Percentiles rank a stretch among this genome's conserved stretches.
phyloP scores from a whole-genome alignment of 2,113 vertebrate genomes.

The Tachuris rubrigastra region DNA sequence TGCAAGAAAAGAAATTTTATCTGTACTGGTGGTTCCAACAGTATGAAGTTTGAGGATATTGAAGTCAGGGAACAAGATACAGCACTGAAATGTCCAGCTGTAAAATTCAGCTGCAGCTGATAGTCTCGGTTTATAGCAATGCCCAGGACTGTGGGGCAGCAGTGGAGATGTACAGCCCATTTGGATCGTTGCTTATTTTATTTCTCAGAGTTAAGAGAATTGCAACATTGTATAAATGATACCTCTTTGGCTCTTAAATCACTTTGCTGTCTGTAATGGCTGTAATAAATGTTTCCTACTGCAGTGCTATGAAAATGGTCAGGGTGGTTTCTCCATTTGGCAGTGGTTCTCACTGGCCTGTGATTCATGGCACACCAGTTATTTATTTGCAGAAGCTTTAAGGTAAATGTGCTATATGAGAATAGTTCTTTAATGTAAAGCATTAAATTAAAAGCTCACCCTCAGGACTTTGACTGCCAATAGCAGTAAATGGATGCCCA shows the following conservation, averaged over 20 bases:
- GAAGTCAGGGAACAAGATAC: not conserved
- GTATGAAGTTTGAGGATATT: not conserved
- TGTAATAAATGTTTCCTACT: slow-evolving; percentile 45
- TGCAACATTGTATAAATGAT: slow-evolving; percentile 10
- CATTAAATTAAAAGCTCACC: slow-evolving; percentile 70
- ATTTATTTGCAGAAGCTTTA: slow-evolving; percentile 65
- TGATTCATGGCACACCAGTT: slow-evolving; percentile 44
- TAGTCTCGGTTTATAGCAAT: not conserved
- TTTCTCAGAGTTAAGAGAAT: slow-evolving; percentile 2
- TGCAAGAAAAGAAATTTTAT: not conserved
- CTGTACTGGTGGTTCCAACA: not conserved
- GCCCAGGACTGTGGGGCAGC: not conserved
- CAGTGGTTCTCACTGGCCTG: not conserved
- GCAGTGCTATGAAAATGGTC: not conserved
- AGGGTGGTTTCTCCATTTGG: not conserved
- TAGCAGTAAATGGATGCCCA: slow-evolving; percentile 42
- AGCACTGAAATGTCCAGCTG: not conserved
- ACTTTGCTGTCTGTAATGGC: slow-evolving; percentile 21
- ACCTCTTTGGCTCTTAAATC: slow-evolving; percentile 41
- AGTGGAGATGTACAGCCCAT: not conserved
- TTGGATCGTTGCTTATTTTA: slow-evolving; percentile 13
- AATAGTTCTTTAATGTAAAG: slow-evolving; percentile 64
- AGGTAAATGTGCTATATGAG: slow-evolving; percentile 57
- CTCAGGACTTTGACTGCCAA: slow-evolving; percentile 59
- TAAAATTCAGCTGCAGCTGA: not conserved